phyloP scores from a whole-genome alignment of 2,113 vertebrate genomes.

The Pterocles orientalis region DNA sequence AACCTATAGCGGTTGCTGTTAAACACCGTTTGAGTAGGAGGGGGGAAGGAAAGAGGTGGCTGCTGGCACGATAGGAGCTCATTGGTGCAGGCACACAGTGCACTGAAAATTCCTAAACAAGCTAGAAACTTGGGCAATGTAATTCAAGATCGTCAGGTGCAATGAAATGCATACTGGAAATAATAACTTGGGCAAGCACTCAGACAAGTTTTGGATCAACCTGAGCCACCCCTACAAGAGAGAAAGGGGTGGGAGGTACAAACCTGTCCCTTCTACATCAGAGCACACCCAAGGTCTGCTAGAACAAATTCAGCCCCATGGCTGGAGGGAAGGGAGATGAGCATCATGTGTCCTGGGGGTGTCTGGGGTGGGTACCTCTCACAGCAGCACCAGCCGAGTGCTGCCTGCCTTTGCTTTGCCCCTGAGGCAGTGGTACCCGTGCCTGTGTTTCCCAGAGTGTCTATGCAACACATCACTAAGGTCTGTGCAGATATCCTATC shows the following conservation, averaged over 20 bases:
- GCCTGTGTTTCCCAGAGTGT: neutral
- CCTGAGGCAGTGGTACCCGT: fast-evolving
- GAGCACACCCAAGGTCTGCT: neutral
- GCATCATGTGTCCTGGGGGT: fast-evolving
- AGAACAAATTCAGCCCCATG: fast-evolving
- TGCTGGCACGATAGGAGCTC: neutral
- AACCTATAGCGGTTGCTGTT: neutral
- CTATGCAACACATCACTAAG: neutral
- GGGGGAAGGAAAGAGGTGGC: neutral
- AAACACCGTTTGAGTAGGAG: neutral
- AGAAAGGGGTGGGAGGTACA: neutral
- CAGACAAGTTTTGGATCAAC: neutral
- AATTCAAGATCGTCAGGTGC: neutral
- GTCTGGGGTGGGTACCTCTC: fast-evolving
- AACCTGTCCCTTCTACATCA: neutral
- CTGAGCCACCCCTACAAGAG: fast-evolving
- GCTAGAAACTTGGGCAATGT: neutral
- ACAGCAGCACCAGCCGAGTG: neutral
- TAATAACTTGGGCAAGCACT: neutral
- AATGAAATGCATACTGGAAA: neutral
- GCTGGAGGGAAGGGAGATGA: neutral
- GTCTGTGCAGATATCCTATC: too few relatives aligned
- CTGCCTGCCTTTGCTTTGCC: neutral
- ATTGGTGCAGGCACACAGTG: neutral
- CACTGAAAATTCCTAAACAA: neutral